Base-by-base conservation (phyloP, 2,888 invertebrate genomes). In the Spatulosminthurus flaviceps region DNA sequence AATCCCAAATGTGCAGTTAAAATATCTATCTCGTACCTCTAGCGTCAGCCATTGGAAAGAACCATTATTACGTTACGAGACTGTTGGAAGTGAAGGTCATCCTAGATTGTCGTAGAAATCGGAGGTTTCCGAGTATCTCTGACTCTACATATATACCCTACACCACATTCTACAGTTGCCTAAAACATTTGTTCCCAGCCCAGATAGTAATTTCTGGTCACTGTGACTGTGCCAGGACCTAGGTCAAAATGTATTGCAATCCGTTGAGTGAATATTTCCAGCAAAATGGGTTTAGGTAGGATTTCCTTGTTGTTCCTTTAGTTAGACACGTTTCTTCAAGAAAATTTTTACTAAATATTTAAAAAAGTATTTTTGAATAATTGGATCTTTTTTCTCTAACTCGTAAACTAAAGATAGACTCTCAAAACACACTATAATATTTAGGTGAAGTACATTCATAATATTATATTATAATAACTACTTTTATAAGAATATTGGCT, bases 201-300 rank as follows among this genome's bases (percentile, higher is more conserved):
- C 2, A 70, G 28, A 70, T 51, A 9, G 5, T 51, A 41, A 28
- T 70, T 29, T 70, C 70, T 70, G 70, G 70, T 70, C 70, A 70
- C 70, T 24, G 41, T 11, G 24, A 2, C 7, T 70, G 70, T 34
- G 41, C 70, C 70, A 34, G 64, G 64, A 64, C 26, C 4, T 70
- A 22, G 34, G 70, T 70, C 34, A 41, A 21, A 70, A 70, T 70
- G 70, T 21, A 1, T 0, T 70, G 41, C 21, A 70, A 70, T 41
- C 34, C 34, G 21, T 70, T 70, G 70, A 41, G 41, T 70, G 70
- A 70, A 11, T 70, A 41, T 42, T 21, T 70, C 41, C 21, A 21
- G 70, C 41, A 41, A 22, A 34, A 70, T 70, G 70, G 70, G 4
- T 70, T 70, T 70, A 70, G 70, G 70, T 70, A 70, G 70, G 70